These are phyloP conservation scores for Ranitomeya imitator DNA, from an alignment of 2,113 vertebrate genomes.

Conservation along the genomic window DNA sequence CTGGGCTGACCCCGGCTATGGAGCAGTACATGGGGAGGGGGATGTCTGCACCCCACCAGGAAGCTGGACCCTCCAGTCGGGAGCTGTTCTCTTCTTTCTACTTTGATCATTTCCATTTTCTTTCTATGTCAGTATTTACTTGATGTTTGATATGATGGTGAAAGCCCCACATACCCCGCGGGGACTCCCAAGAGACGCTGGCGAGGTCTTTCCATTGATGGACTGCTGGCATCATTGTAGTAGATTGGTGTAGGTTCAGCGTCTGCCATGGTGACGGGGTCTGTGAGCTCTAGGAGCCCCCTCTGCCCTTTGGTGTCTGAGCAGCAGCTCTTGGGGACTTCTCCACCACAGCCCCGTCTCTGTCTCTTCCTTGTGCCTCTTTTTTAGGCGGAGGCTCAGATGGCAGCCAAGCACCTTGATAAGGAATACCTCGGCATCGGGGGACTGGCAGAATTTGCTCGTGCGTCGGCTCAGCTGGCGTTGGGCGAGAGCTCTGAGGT, in stretches of 20 bases:
- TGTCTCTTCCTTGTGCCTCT: not conserved
- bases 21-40: not conserved
- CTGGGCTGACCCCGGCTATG: not conserved
- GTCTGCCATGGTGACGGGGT: no score
- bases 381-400: conserved; percentile 83
- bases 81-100: not conserved
- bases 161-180: not conserved
- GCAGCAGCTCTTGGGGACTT: no score
- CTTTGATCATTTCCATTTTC: not conserved
- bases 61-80: no score
- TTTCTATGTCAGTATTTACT: not conserved
- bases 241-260: no score
- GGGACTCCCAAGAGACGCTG: no score
- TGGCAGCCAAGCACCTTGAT: conserved; percentile 86
- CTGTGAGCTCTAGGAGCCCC: no score
- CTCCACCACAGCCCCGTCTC: no score
- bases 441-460: conserved; percentile 84
- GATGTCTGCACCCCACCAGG: not conserved
- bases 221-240: no score
- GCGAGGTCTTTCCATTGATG: no score
- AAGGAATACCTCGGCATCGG: conserved; percentile 90
- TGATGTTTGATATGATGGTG: not conserved
- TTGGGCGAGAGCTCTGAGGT: conserved; percentile 84
- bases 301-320: no score
- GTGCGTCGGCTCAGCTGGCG: conserved; percentile 84